Base-by-base conservation (phyloP, 2,113 vertebrate genomes). In the Peromyscus californicus region DNA sequence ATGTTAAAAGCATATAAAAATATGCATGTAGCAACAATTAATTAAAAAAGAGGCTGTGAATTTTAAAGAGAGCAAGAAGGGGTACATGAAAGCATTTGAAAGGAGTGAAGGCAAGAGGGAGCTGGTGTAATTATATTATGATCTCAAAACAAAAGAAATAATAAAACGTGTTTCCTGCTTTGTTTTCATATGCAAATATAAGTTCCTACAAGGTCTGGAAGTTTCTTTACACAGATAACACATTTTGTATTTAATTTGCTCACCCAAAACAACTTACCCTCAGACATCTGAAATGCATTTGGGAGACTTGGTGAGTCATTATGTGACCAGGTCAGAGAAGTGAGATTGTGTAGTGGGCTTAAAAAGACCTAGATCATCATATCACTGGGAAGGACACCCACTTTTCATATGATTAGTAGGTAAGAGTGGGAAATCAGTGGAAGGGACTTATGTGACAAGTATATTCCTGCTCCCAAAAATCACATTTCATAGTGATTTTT, bases 381-480 rank as follows among this genome's bases (percentile, higher is more conserved):
- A 10, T 42, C 45, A 61, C 17, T 91, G 3, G 9, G 36, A 93
- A 78, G 45, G 21, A 45, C 13, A 51, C 7, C 61, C 57, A 63
- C 12, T 31, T 59, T 63, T 72, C 88, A 42, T 16, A 74, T 36
- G 29, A 72, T 4, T 51, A 67, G 19, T 17, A 67, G 10, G 5
- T 39, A 67, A 59, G 12, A 59, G 33, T 67, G 3, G 36, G 16
- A 72, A 94, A 70, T 19, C 21, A 70, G 10, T 39, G 11, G 45
- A 5, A 92, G 36, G 85, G 7, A 80, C 36, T n/a, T 5, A 2
- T 75, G 13, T 74, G 54, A 61, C 9, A 63, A 63, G 31, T 69
- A 78, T 91, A 97, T 97, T 94, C 84, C 42, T 96, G 90, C 42
- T 94, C 54, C 83, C 91, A 94, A 57, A 97, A 96, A 85, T 92